These are phyloP conservation scores for Antheraea yamamai DNA, from an alignment of 2,888 invertebrate genomes.

Conservation along the genomic window DNA sequence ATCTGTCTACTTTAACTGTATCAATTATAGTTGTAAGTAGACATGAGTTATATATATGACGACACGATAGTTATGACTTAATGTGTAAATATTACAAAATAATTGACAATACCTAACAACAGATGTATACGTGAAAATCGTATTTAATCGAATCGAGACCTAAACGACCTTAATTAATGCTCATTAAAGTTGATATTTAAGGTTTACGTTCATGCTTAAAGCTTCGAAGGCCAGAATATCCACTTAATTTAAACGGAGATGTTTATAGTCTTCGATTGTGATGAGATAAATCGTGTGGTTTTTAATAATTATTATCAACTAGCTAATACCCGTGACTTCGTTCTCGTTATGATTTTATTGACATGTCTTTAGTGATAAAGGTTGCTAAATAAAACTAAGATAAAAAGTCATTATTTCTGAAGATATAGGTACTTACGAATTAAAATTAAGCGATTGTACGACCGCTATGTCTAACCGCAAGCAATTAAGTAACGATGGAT, in stretches of 20 bases:
- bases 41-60: no score
- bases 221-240: constrained; percentile 36
- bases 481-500: constrained; percentile 33
- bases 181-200: constrained; percentile 41
- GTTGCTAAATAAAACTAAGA: neutral
- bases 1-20: no score
- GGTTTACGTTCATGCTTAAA: constrained; percentile 40
- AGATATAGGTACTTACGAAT: neutral
- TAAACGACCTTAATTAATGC: constrained; percentile 37
- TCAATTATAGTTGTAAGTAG: no score
- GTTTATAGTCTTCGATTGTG: constrained; percentile 32
- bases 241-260: constrained; percentile 35
- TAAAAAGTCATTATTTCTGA: neutral
- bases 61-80: no score
- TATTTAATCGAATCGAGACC: neutral
- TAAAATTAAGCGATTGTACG: constrained; percentile 9
- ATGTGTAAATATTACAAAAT: no score
- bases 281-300: neutral
- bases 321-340: no score
- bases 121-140: neutral
- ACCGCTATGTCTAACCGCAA: constrained; percentile 16
- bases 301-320: no score
- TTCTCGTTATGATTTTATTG: no score
- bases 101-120: neutral
- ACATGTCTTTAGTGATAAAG: no score